Evolutionary conservation across 2,888 invertebrate species (phyloP), one percentile per base, ranked within the genome.

Genomic region (Phaonia tiefii): DNA sequence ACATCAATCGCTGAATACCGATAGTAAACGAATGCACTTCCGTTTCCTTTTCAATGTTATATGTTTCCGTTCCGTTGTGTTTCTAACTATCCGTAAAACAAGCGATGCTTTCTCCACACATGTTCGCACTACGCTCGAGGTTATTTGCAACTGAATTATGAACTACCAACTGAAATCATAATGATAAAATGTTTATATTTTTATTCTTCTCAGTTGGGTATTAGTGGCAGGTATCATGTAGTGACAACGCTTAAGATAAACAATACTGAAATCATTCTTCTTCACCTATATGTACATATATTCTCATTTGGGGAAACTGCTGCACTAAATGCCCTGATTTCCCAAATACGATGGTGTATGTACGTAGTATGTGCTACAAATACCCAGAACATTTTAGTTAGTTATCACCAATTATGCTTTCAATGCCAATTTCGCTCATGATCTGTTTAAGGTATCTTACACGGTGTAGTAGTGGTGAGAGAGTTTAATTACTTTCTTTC

Each of bases 131-230:
- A 69, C 65, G 65, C 80, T 74, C 71, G 72, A 75, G 82, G 76
- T 73, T 79, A 79, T 76, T 82, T 65, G 72, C 84, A 79, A 81
- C 79, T 83, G 83, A 75, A 84, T 75, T 80, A 75, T 80, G 77
- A 73, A 78, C 78, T 79, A 73, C 81, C 69, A 78, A 84, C 84
- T 84, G 75, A 84, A 84, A 82, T 75, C 78, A 74, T 72, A 65
- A 58, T 66, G 65, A 83, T 80, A 78, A 78, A 84, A 78, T 78
- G 80, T 77, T 81, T 79, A 73, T 83, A 83, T 83, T 82, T 82
- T 82, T 76, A 82, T 79, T 75, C 77, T 67, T 58, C 63, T 54
- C 25, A 8, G 44, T 22, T 56, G 63, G 39, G 49, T 15, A n/a
- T 65, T 10, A 31, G 22, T 37, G 60, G 13, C 8, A n/a, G 17